A percentile compares a stretch with the other conserved stretches of the same genome.
Evolutionary conservation across 2,797 vertebrate species (phyloP).

Genomic region (Poecile montanus): DNA sequence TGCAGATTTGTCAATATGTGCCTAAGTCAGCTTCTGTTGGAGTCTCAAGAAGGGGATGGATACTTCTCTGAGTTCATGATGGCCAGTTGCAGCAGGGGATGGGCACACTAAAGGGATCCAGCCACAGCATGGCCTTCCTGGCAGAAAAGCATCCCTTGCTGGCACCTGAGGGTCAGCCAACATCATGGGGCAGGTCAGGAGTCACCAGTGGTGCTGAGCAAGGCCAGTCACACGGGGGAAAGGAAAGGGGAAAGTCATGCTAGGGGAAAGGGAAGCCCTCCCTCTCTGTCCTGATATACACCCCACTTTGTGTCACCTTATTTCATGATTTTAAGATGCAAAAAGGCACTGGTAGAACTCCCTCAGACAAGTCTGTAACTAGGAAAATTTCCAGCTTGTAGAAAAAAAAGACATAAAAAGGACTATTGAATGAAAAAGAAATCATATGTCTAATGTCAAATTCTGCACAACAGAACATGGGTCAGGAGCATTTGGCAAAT

Average conservation of each 20-base stretch:
- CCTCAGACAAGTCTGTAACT: background rate
- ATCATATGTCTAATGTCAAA: rapidly evolving
- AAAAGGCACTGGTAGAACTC: background rate
- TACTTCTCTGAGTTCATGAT: rapidly evolving
- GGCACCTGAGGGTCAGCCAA: background rate
- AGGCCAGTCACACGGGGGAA: background rate
- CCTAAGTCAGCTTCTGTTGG: background rate
- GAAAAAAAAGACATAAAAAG: background rate
- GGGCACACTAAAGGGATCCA: background rate
- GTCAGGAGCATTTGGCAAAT: background rate
- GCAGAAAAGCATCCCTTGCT: background rate
- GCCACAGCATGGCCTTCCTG: background rate
- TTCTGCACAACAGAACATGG: background rate
- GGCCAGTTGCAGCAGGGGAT: background rate
- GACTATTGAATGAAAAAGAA: background rate
- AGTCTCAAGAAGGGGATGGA: background rate
- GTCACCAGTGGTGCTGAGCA: rapidly evolving
- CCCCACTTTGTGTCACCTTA: background rate
- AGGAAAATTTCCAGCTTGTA: background rate
- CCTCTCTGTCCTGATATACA: background rate
- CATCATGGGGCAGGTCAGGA: rapidly evolving
- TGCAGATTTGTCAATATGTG: background rate
- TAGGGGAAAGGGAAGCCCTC: background rate
- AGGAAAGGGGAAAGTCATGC: background rate
- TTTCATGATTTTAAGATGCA: background rate